Evolutionary conservation across 2,797 vertebrate genomes (phyloP), one percentile per base, ranked within the genome.

Genomic region (Carapus acus): DNA sequence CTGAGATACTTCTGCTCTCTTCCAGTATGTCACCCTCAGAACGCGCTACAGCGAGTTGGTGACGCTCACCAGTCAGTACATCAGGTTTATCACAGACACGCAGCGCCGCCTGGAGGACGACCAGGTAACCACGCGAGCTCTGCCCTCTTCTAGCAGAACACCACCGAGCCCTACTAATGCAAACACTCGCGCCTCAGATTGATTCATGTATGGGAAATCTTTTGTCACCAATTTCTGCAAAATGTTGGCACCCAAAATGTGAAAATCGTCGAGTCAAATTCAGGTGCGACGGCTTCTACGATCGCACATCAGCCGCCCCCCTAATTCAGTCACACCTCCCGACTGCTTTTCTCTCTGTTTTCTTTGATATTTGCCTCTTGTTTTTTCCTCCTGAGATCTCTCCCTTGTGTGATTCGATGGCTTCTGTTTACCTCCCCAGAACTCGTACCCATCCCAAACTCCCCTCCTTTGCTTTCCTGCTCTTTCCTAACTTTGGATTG

Each of bases 41-140:
- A 96, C 92, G 0, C 89, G 85, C 67, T 97, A 93, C 87, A 97
- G 93, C 1, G 95, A 97, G 74, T 88, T 97, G 77, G 87, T 90
- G 80, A 97, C 91, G 0, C 89, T 97, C 52, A 94, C 87, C 6
- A 92, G 85, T 67, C 94, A 97, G 78, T 96, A 94, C 82, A 89
- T 97, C 57, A 93, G 87, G 67, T 96, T 96, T 83, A 93, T 97
- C 80, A 86, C 76, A 0, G 91, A 95, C 41, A 88, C 90, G 0
- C 85, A 92, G 69, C 86, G 89, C 48, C 91, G 93, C 62, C 86
- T 96, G 80, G 89, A 94, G 76, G 86, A 91, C 0, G 94, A 97
- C 7, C 91, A 94, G 94, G 95, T 96, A 90, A 75, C 43, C n/a
- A 42, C 69, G 59, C 38, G 2, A 20, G 18, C 4, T 3, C 4